Percentiles rank a stretch among this genome's conserved stretches.
These are phyloP conservation scores for Cheilosia vulpina DNA, from an alignment of 2,888 invertebrate species.

Conservation along the genomic window DNA sequence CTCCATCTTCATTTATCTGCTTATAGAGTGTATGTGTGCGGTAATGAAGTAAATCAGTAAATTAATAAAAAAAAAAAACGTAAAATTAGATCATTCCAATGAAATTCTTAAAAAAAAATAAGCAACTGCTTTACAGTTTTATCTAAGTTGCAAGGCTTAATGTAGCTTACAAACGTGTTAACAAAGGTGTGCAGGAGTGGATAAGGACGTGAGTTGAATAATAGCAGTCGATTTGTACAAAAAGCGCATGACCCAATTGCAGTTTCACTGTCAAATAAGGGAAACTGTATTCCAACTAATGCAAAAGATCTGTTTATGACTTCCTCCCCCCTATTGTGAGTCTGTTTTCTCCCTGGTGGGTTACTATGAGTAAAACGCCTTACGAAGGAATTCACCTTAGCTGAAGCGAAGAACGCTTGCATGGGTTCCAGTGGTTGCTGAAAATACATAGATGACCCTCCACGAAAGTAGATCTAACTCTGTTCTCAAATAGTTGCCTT, in stretches of 20 bases:
- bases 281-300: no score
- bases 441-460: no score
- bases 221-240: not conserved
- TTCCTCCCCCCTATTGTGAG: no score
- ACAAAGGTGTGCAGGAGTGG: constrained; percentile 35
- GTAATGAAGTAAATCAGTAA: constrained; percentile 44
- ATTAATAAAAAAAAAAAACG: constrained; percentile 62
- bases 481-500: no score
- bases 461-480: no score
- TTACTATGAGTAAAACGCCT: no score
- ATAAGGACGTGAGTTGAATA: not conserved
- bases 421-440: no score
- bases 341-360: no score
- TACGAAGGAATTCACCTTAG: no score
- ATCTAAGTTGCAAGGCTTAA: constrained; percentile 74
- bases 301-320: no score
- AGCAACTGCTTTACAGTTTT: constrained; percentile 80
- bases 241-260: not conserved
- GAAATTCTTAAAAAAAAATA: constrained; percentile 77
- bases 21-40: constrained; percentile 12
- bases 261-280: no score
- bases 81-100: constrained; percentile 77
- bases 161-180: constrained; percentile 43
- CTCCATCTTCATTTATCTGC: constrained; percentile 12
- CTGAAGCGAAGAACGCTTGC: no score